These are phyloP conservation scores for Pollicipes pollicipes DNA, from an alignment of 1,140 invertebrate species.

Conservation along the genomic window DNA sequence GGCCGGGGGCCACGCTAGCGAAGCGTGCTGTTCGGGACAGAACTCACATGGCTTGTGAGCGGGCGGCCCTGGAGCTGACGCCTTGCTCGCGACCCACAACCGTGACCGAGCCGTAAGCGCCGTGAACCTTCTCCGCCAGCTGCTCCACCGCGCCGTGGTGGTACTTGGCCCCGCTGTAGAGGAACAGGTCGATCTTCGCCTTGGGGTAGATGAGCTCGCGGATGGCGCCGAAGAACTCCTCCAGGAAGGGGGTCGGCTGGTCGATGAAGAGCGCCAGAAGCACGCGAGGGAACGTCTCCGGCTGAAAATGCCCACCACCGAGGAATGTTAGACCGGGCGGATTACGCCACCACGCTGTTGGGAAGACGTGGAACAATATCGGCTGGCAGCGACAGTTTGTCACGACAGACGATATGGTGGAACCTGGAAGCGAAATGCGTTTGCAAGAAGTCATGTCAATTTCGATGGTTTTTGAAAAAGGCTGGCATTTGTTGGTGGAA, in stretches of 20 bases:
- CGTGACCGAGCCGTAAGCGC: slow-evolving; percentile 49
- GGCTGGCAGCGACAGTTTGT: too few species aligned
- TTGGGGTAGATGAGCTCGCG: slow-evolving; percentile 70
- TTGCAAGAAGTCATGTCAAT: too few species aligned
- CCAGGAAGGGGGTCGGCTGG: slow-evolving; percentile 73
- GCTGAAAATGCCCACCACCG: too few species aligned
- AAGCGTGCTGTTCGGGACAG: neutral
- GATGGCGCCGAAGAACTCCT: slow-evolving; percentile 68
- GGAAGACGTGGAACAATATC: too few species aligned
- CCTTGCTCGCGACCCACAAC: slow-evolving; percentile 44
- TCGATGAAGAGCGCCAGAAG: slow-evolving; percentile 68
- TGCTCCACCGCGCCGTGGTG: slow-evolving; percentile 12
- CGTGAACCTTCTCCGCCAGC: slow-evolving; percentile 9
- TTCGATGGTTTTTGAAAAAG: too few species aligned
- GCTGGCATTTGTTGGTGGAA: too few species aligned
- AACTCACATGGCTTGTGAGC: slow-evolving; percentile 54
- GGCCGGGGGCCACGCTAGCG: too few species aligned
- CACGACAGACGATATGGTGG: too few species aligned
- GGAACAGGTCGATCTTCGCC: slow-evolving; percentile 57
- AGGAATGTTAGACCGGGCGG: too few species aligned
- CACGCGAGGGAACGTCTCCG: slow-evolving; percentile 39
- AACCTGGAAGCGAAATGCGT: too few species aligned
- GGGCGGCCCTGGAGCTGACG: slow-evolving; percentile 53
- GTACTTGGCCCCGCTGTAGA: slow-evolving; percentile 50
- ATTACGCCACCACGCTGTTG: too few species aligned